Evolutionary conservation across 2,797 vertebrate genomes (phyloP).

Genomic region (Selene dorsalis): DNA sequence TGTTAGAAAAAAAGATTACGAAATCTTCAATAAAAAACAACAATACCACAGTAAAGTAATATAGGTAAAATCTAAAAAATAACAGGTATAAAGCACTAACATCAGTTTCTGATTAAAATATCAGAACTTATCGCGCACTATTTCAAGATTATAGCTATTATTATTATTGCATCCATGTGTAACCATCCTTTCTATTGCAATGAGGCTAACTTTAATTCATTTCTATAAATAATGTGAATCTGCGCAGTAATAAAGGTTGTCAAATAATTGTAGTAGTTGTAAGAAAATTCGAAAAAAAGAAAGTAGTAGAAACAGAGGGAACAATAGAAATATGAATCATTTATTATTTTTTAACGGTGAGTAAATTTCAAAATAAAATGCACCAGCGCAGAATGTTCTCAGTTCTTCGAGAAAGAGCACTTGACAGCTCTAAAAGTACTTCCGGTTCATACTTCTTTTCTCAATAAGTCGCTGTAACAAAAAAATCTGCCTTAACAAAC

Average conservation of each 20-base stretch:
- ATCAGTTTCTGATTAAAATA: not conserved
- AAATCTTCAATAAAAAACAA: too few relatives aligned
- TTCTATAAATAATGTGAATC: not conserved
- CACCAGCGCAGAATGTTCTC: slow-evolving; percentile 2
- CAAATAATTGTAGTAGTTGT: not conserved
- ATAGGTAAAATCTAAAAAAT: too few relatives aligned
- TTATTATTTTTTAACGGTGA: not conserved
- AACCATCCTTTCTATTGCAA: too few relatives aligned
- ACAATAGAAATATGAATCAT: not conserved
- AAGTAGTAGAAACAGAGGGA: not conserved
- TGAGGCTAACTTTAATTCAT: not conserved
- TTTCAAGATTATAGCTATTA: not conserved
- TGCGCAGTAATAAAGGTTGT: not conserved
- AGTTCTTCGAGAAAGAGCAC: slow-evolving; percentile 55
- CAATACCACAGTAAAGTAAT: too few relatives aligned
- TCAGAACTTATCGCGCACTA: not conserved
- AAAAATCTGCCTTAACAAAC: accelerated
- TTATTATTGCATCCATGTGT: too few relatives aligned
- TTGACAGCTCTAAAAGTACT: slow-evolving; percentile 29
- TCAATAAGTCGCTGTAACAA: accelerated
- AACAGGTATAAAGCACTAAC: not conserved
- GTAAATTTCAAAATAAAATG: slow-evolving; percentile 51
- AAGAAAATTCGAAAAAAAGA: not conserved
- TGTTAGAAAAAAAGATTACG: too few relatives aligned
- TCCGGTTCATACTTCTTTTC: slow-evolving; percentile 66